Evolutionary conservation across 2,113 vertebrate species (phyloP), one percentile per base, ranked within the genome.

Genomic region (Machaerirhynchus nigripectus): DNA sequence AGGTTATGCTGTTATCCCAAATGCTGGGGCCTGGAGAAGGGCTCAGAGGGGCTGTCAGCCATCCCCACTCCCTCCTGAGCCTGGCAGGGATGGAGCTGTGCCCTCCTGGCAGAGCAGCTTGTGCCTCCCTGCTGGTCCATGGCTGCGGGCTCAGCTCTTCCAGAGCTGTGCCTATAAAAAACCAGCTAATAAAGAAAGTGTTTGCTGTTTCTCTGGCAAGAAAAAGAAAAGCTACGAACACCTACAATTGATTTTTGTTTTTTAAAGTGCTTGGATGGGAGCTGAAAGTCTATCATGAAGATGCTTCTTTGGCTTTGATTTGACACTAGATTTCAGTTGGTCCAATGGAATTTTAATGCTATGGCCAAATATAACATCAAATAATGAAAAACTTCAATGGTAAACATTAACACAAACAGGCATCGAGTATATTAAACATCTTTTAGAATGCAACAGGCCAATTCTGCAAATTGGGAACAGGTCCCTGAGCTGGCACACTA

Each of bases 351-450:
- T 95, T 94, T 33, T 95, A 91, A 89, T 83, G 81, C 93, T 52
- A 6, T 65, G 82, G 97, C 98, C 98, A 98, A 98, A 95, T 94
- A 97, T 80, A 98, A 98, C 97, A 98, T 97, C 93, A 96, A 98
- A 97, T 98, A 97, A 98, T 98, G 94, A 97, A 97, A 98, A 97
- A 94, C 94, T 96, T 95, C 96, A 96, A 95, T 97, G 95, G 96
- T 97, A 98, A 98, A 98, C 97, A 98, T 96, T 94, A 94, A 97
- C 95, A 89, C 84, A 91, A 97, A 96, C 94, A 96, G 91, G 91
- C 97, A 96, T 96, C 64, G 5, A 91, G 89, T 95, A 91, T 96
- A 97, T 97, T 97, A 97, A 97, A 96, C 96, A 96, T 96, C 94
- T 96, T 96, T 90, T 64, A 94, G 90, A 97, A 96, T 73, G 91